Conservation (phyloP, 1,140 invertebrate genomes). For the Sycobia sp. region DNA sequence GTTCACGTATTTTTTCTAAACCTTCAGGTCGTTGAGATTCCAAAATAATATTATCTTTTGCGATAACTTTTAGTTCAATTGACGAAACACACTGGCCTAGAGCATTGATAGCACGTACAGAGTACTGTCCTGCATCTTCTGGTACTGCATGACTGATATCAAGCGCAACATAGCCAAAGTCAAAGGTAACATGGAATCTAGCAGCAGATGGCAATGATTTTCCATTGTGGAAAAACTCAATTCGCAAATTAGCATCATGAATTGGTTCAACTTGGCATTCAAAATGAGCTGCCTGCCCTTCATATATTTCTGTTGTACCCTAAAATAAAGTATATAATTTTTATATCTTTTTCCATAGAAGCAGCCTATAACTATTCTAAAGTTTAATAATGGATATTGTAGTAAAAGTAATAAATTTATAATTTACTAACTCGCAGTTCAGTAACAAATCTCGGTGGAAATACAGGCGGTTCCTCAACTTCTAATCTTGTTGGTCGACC, state of each 20-base stretch:
- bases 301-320: constrained; percentile 82
- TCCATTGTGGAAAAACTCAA: constrained; percentile 91
- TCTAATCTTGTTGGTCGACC: constrained; percentile 77
- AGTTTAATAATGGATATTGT: background rate
- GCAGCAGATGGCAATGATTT: constrained; percentile 85
- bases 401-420: constrained; percentile 2
- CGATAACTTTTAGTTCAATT: constrained; percentile 80
- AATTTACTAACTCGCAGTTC: constrained; percentile 67
- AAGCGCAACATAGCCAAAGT: constrained; percentile 93
- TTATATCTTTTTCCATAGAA: background rate
- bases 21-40: constrained; percentile 96
- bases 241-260: constrained; percentile 86
- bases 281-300: constrained; percentile 88
- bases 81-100: constrained; percentile 84
- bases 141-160: constrained; percentile 89
- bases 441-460: constrained; percentile 80
- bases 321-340: constrained; percentile 46
- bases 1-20: constrained; percentile 88
- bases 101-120: constrained; percentile 85
- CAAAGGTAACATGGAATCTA: constrained; percentile 90
- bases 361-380: no score
- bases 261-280: constrained; percentile 90
- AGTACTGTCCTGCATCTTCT: constrained; percentile 94
- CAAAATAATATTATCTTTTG: constrained; percentile 86
- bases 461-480: constrained; percentile 78